A percentile compares a stretch with the other conserved stretches of the same genome.
phyloP scores from a whole-genome alignment of 2,797 vertebrate genomes.

The Columba guinea region DNA sequence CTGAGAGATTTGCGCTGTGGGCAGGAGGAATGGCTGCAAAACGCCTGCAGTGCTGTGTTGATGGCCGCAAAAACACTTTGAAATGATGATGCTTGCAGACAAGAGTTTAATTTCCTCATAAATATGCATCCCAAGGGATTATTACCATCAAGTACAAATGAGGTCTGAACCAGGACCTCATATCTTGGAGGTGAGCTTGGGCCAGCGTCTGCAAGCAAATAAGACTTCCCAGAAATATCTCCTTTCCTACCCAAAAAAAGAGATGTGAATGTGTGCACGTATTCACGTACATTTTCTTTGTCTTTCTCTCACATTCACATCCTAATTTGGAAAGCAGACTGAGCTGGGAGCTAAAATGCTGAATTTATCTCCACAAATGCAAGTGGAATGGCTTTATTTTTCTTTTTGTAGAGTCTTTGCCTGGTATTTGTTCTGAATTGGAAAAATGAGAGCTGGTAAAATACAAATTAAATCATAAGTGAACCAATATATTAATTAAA shows the following conservation, averaged over 20 bases:
- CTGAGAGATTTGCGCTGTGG: background rate
- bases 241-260: background rate
- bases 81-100: background rate
- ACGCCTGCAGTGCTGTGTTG: background rate
- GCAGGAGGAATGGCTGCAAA: background rate
- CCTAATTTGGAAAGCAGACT: background rate
- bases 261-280: background rate
- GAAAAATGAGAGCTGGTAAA: background rate
- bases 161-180: background rate
- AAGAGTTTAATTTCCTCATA: background rate
- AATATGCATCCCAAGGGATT: background rate
- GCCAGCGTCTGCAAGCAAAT: background rate
- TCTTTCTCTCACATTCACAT: background rate
- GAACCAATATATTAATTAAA: slow-evolving; percentile 54
- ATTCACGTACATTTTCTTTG: accelerated
- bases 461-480: background rate
- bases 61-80: background rate
- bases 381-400: background rate
- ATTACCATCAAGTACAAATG: background rate
- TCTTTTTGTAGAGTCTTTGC: background rate
- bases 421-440: background rate
- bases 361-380: background rate
- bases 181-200: background rate
- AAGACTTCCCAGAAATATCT: background rate
- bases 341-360: background rate